Evolutionary conservation across 2,113 vertebrate species (phyloP).

Genomic region (Anas platyrhynchos): DNA sequence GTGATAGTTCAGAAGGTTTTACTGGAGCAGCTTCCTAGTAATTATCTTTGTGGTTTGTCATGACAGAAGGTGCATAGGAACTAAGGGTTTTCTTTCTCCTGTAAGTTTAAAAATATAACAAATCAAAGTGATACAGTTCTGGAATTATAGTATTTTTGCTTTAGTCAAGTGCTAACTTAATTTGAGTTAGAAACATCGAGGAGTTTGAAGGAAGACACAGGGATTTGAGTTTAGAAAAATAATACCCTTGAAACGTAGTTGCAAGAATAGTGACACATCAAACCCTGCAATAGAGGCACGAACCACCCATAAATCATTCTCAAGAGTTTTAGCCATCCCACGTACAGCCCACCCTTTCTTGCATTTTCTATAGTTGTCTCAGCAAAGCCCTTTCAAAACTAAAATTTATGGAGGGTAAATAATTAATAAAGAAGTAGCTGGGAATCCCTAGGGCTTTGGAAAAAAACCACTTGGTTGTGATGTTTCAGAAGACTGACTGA

Average conservation of each 20-base stretch:
- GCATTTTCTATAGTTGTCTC: background rate
- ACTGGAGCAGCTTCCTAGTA: constrained; percentile 12
- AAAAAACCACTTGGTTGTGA: background rate
- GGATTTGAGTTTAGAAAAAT: background rate
- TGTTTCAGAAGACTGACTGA: background rate
- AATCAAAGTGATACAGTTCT: constrained; percentile 7
- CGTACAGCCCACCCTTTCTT: background rate
- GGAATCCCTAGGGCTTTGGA: background rate
- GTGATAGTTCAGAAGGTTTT: constrained; percentile 34
- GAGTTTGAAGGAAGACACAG: background rate
- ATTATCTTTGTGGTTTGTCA: constrained; percentile 62
- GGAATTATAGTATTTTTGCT: constrained; percentile 37
- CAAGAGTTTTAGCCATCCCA: constrained; percentile 12
- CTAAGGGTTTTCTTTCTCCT: constrained; percentile 47
- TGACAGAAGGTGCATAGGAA: constrained; percentile 34
- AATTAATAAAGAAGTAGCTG: background rate
- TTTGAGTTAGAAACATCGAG: background rate
- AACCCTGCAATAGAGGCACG: background rate
- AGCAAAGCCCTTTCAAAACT: background rate
- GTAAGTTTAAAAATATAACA: constrained; percentile 39
- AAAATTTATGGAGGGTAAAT: background rate
- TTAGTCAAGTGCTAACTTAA: background rate
- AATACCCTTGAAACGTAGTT: background rate
- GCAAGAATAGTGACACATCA: background rate
- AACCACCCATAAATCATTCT: background rate